A percentile compares a stretch with the other conserved stretches of the same genome.
Evolutionary conservation across 2,113 vertebrate species (phyloP).

Genomic region (Circaetus cinerascens): DNA sequence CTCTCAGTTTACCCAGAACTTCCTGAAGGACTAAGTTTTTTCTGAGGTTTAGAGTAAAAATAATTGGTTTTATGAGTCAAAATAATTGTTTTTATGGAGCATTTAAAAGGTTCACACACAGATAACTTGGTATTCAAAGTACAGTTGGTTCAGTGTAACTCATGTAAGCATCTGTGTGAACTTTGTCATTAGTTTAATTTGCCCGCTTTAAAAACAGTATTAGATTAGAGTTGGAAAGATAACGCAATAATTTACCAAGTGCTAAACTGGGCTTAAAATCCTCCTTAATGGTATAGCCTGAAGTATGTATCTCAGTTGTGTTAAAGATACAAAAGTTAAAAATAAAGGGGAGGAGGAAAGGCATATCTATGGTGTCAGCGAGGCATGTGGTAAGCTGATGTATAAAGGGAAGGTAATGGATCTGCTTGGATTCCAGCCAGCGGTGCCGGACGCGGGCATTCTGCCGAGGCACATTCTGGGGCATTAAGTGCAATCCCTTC

Average conservation of each 20-base stretch:
- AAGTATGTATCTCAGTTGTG: not conserved
- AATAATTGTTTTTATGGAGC: not conserved
- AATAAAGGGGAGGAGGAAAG: constrained; percentile 42
- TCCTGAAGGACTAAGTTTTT: not conserved
- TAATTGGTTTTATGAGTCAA: not conserved
- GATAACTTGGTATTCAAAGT: not conserved
- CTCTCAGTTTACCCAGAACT: not conserved
- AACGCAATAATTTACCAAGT: not conserved
- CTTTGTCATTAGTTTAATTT: not conserved
- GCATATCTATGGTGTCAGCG: constrained; percentile 39
- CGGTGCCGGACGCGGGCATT: not conserved
- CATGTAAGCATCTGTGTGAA: not conserved
- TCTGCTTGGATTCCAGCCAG: constrained; percentile 53
- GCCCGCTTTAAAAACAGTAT: not conserved
- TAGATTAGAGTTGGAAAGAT: not conserved
- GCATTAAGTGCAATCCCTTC: constrained; percentile 35
- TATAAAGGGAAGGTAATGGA: constrained; percentile 58
- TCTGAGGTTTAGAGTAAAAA: not conserved
- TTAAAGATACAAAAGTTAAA: constrained; percentile 53
- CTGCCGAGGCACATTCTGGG: constrained; percentile 14
- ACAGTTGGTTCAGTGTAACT: not conserved
- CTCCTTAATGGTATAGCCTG: not conserved
- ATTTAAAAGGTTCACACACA: not conserved
- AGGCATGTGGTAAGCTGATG: constrained; percentile 50
- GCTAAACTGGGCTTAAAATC: constrained; percentile 11